Evolutionary conservation across 2,797 vertebrate species (phyloP).

Genomic region (Delichon dasypus): DNA sequence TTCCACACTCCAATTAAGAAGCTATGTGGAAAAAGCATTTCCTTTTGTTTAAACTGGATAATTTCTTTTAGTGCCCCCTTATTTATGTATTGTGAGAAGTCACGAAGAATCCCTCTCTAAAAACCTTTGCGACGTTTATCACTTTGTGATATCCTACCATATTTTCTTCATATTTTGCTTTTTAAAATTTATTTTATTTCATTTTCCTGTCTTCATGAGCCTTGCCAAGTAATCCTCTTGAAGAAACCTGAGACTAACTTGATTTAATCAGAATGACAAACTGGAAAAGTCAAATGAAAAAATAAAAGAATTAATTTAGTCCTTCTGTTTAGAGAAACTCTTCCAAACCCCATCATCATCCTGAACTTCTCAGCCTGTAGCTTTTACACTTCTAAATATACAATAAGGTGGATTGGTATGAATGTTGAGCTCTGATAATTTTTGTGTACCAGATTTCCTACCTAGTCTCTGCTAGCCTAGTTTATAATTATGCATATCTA

Average conservation of each 20-base stretch:
- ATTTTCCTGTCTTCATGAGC: not conserved
- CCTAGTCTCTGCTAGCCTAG: not conserved
- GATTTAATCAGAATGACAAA: not conserved
- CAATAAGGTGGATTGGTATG: not conserved
- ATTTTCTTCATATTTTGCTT: not conserved
- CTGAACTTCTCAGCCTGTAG: not conserved
- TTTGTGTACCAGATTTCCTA: not conserved
- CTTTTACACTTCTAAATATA: not conserved
- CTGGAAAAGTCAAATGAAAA: not conserved
- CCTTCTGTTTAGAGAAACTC: not conserved
- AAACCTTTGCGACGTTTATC: not conserved
- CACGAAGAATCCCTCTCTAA: not conserved
- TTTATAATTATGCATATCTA: not conserved
- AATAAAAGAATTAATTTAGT: not conserved
- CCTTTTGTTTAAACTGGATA: not conserved
- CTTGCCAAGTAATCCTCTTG: not conserved
- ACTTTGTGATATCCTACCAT: not conserved
- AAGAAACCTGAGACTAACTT: not conserved
- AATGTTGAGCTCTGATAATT: not conserved
- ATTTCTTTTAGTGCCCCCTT: not conserved
- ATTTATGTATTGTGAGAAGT: not conserved
- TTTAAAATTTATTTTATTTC: not conserved
- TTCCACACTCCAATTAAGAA: conserved; percentile 6
- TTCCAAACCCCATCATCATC: not conserved
- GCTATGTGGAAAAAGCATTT: conserved; percentile 36